Percentiles rank a stretch among this genome's conserved stretches.
These are phyloP conservation scores for Eurypyga helias DNA, from an alignment of 2,113 vertebrate species.

Conservation along the genomic window DNA sequence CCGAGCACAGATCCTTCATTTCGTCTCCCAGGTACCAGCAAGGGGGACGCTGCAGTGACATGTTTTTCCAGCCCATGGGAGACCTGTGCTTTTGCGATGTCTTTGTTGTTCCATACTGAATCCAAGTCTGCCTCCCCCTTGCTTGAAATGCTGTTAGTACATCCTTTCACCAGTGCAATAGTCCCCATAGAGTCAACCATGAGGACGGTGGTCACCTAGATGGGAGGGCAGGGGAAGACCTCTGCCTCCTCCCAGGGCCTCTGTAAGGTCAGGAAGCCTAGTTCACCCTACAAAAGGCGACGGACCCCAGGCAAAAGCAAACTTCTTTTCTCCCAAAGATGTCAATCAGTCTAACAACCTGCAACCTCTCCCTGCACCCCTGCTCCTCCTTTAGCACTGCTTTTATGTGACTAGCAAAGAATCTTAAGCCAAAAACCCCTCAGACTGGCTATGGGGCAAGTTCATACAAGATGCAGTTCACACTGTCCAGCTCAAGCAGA, in stretches of 20 bases:
- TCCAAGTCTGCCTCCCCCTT: neutral
- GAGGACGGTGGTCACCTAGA: neutral
- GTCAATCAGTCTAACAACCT: neutral
- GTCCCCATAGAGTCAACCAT: neutral
- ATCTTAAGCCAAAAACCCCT: neutral
- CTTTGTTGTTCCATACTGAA: neutral
- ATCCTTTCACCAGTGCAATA: fast-evolving
- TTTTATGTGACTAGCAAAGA: neutral
- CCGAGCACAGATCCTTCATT: neutral
- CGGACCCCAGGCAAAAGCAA: neutral
- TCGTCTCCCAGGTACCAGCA: fast-evolving
- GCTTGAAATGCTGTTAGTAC: neutral
- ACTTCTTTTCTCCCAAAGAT: neutral
- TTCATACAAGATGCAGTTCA: neutral
- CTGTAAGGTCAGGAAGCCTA: neutral
- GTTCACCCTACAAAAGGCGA: neutral
- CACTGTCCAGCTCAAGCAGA: neutral
- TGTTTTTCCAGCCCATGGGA: neutral
- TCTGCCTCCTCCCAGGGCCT: neutral
- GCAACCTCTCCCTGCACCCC: neutral
- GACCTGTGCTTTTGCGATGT: neutral
- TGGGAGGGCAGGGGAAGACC: neutral
- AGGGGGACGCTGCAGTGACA: neutral
- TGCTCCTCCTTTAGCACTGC: neutral
- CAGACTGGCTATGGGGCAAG: neutral